These are phyloP conservation scores for Sebastes schlegelii DNA, from an alignment of 2,113 vertebrate genomes.

Conservation along the genomic window DNA sequence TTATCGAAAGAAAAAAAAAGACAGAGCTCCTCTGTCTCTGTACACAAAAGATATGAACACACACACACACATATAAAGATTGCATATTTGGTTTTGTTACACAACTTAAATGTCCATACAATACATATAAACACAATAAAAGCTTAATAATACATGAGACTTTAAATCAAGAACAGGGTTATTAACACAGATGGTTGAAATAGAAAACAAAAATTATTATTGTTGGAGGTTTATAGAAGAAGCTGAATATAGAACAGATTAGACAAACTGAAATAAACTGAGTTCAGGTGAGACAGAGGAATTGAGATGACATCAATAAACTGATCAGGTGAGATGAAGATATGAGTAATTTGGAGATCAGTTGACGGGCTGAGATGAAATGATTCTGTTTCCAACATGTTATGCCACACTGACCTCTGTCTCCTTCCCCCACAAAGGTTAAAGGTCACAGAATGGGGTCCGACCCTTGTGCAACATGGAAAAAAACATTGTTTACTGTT, in stretches of 20 bases:
- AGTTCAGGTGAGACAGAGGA: not conserved
- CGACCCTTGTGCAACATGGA: not conserved
- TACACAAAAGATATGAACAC: not conserved
- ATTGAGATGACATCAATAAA: no score
- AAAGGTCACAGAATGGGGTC: slow-evolving; percentile 36
- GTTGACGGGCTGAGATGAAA: not conserved
- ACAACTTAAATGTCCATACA: not conserved
- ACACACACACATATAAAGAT: not conserved
- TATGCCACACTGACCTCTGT: not conserved
- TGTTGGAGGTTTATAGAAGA: not conserved
- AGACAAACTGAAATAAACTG: not conserved
- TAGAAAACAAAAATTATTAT: not conserved
- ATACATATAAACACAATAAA: not conserved
- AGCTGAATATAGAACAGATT: not conserved
- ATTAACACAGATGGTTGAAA: not conserved
- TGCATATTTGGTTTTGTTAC: not conserved
- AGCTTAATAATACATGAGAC: not conserved
- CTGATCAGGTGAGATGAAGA: not conserved
- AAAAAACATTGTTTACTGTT: slow-evolving; percentile 21
- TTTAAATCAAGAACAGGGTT: not conserved
- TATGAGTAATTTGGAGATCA: not conserved
- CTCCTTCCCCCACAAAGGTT: not conserved
- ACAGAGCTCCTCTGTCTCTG: not conserved
- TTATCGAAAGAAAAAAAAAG: not conserved
- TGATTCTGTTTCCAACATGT: not conserved